Base-by-base conservation (phyloP, 2,888 invertebrate species). In the Gryllus longicercus region DNA sequence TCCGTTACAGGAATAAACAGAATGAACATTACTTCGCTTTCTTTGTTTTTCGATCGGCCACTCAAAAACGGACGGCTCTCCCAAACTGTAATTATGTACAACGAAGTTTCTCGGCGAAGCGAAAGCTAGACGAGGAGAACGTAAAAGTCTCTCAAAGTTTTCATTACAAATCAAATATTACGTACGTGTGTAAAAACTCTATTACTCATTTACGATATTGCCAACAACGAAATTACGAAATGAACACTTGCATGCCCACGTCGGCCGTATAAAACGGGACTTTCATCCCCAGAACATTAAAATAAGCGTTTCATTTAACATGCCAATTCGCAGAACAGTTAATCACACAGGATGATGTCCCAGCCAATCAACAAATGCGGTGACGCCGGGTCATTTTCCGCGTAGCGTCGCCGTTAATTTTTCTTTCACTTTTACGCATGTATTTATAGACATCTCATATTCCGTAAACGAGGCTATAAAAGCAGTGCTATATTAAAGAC, bases 131-230 rank as follows among this genome's bases (percentile, higher is more conserved):
- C 63, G 18, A n/a, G 16, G 14, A 63, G 16, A 14, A 63, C 63
- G n/a, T 14, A 63, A 63, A 63, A 63, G n/a, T n/a, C 63, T 63
- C 63, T 18, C 63, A 63, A 63, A 63, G 63, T 63, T 63, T 63
- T 63, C 63, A 63, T 63, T n/a, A 63, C 63, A 63, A 63, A 63
- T 63, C 63, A 63, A 63, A 63, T 63, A 63, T 63, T 63, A 63
- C 63, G 16, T 18, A 63, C 63, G 63, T n/a, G 63, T 63, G n/a
- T 63, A 63, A 63, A 63, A 63, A 63, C 16, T 63, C 63, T 63
- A 63, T 63, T 63, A 63, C 63, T 63, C 63, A 63, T 63, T 63
- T 63, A 63, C 16, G 63, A 63, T 63, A 63, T 63, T 63, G 63
- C 11, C 63, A 63, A 63, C 63, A 63, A 63, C 63, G 63, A 63